Conservation (phyloP, 2,888 invertebrate genomes). For the Ecdyonurus torrentis region DNA sequence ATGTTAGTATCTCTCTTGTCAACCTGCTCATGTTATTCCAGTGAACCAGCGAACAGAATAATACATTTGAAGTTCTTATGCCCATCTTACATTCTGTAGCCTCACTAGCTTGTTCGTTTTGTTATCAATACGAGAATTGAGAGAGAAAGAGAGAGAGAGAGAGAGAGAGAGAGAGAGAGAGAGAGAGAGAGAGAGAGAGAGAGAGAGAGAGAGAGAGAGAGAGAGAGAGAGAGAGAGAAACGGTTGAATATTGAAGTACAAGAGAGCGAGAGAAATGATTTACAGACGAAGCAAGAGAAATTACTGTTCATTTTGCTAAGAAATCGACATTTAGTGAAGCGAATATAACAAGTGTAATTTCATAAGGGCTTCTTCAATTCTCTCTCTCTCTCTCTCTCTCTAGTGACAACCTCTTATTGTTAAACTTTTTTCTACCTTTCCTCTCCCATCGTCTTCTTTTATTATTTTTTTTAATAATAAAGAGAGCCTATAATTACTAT, state of each 20-base stretch:
- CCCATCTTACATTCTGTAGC: neutral
- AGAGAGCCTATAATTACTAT: no score
- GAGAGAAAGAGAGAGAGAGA: neutral
- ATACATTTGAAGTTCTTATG: neutral
- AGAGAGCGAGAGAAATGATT: neutral
- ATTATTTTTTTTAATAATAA: no score
- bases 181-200: neutral
- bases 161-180: neutral
- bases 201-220: neutral
- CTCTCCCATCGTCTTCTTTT: no score
- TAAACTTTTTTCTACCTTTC: no score
- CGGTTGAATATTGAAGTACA: neutral
- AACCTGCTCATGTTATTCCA: neutral
- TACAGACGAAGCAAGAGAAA: neutral
- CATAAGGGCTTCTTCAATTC: neutral
- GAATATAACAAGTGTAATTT: neutral
- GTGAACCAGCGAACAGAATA: neutral
- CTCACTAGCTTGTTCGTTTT: neutral
- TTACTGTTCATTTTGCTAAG: neutral
- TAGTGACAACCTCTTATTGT: no score
- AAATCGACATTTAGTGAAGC: neutral
- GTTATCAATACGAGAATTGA: neutral
- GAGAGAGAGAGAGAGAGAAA: neutral
- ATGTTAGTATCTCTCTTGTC: neutral
- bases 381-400: no score